Conservation (phyloP, 2,113 vertebrate species). For the Ceyx margarethae region DNA sequence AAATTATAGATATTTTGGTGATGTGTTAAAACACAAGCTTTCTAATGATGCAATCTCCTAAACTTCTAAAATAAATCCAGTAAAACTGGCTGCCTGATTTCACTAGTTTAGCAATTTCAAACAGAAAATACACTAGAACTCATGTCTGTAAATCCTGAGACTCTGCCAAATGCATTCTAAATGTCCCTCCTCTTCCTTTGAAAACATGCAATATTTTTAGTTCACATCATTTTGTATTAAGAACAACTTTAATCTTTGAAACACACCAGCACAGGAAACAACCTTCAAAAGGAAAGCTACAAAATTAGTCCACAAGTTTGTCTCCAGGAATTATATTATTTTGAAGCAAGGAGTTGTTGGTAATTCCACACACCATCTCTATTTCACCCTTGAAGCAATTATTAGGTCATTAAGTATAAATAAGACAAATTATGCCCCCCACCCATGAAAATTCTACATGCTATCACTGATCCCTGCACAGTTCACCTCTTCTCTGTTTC, state of each 20-base stretch:
- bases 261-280: neutral
- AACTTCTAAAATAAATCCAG: neutral
- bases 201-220: constrained; percentile 14
- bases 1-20: neutral
- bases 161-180: neutral
- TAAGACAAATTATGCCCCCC: neutral
- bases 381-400: neutral
- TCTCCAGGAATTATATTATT: neutral
- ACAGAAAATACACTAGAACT: neutral
- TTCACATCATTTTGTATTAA: constrained; percentile 13
- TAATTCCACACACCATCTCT: neutral
- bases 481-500: neutral
- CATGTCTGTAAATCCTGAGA: neutral
- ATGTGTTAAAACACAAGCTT: neutral
- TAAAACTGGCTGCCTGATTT: neutral
- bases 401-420: neutral
- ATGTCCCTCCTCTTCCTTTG: neutral
- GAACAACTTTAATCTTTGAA: constrained; percentile 28
- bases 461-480: neutral
- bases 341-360: neutral
- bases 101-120: neutral
- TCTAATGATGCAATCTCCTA: neutral
- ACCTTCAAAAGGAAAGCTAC: neutral
- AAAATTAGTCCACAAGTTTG: neutral
- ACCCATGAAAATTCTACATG: neutral